Evolutionary conservation across 2,113 vertebrate genomes (phyloP), one percentile per base, ranked within the genome.

Genomic region (Conger conger): DNA sequence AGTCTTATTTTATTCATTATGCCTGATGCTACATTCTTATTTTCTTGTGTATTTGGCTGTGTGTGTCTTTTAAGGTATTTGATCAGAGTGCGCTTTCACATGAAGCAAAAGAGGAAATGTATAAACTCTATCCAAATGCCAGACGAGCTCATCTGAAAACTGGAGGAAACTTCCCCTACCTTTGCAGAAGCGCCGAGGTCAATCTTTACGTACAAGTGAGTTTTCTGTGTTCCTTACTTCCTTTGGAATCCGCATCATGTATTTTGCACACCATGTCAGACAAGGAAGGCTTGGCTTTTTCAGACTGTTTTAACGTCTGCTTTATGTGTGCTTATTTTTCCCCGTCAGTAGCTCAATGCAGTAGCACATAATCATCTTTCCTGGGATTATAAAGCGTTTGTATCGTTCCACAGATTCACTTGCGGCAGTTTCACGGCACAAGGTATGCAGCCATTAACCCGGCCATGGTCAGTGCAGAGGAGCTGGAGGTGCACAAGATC

Each of bases 101-200:
- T 0, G 98, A 99, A 90, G 98, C 98, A 2, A 99, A 99, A 90
- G 98, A 99, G 86, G 98, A 99, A 90, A 99, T 99, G 98, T 99
- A 99, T 86, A 99, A 99, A 76, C 93, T 99, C 84, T 99, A 98
- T 80, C 98, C 98, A 0, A 98, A 96, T 0, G 98, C 97, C 60
- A 95, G 97, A 50, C 95, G 98, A 92, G 98, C 98, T 82, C 98
- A 99, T 76, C 96, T 99, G n/a, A 99, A 99, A 93, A 99, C 98
- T 0, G 98, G 98, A 81, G 98, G 98, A 81, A 99, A 99, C 89
- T 99, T 99, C 87, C 98, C 98, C 0, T 99, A 99, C 82, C 94
- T 99, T 88, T 99, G 97, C 93, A 92, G 98, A 90, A 99, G 98
- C 1, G 97, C 98, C 0, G 98, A 99, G 86, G 98, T 99, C 90